phyloP scores from a whole-genome alignment of 2,888 invertebrate genomes.

The Epistrophe eligans region DNA sequence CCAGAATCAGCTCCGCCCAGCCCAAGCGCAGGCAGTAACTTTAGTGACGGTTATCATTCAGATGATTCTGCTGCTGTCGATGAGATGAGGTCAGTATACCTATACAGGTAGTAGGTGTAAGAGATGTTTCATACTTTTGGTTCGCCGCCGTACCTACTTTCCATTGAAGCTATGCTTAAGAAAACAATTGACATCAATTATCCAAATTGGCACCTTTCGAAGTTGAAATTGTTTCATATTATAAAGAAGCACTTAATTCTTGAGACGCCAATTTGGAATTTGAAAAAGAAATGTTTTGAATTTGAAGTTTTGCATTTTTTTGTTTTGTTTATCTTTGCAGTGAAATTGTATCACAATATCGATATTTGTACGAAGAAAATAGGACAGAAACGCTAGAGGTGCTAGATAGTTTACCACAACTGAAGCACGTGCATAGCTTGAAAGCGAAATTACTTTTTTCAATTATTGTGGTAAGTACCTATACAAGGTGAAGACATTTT shows the following conservation, averaged over 20 bases:
- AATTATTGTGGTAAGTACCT: slow-evolving; percentile 96
- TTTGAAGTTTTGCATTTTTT: background rate
- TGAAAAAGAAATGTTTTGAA: background rate
- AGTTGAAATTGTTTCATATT: slow-evolving; percentile 30
- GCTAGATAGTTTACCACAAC: slow-evolving; percentile 91
- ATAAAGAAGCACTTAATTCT: slow-evolving; percentile 22
- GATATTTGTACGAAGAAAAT: slow-evolving; percentile 92
- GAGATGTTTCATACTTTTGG: background rate
- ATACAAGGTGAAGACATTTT: slow-evolving; percentile 39
- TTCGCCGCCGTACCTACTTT: slow-evolving; percentile 5
- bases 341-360: slow-evolving; percentile 91
- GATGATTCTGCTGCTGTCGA: slow-evolving; percentile 86
- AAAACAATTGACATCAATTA: slow-evolving; percentile 61
- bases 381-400: slow-evolving; percentile 94
- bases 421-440: slow-evolving; percentile 93
- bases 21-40: slow-evolving; percentile 85
- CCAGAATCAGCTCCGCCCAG: slow-evolving; percentile 84
- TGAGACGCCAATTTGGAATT: slow-evolving; percentile 20
- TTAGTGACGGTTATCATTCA: slow-evolving; percentile 93
- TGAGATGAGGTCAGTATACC: slow-evolving; percentile 81
- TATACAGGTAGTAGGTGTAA: background rate
- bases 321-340: slow-evolving; percentile 83
- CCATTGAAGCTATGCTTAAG: slow-evolving; percentile 18
- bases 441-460: slow-evolving; percentile 98
- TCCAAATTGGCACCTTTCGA: slow-evolving; percentile 43